These are phyloP conservation scores for Drosophila lacicola DNA, from an alignment of 2,888 invertebrate species.

Conservation along the genomic window DNA sequence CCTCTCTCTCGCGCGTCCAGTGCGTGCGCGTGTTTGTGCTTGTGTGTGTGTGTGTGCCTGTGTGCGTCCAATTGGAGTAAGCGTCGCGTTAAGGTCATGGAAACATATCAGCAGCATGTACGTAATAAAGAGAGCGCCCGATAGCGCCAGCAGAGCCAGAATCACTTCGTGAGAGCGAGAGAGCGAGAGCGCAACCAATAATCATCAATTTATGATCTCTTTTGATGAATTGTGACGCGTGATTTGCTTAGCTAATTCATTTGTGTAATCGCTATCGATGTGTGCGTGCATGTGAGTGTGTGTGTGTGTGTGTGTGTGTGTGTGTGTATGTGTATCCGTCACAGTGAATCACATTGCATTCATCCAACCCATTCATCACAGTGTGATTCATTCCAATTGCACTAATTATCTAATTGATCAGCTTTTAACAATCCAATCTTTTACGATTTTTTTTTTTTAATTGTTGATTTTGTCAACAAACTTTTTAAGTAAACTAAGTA, in stretches of 20 bases:
- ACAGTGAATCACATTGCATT: conserved; percentile 35
- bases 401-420: conserved; percentile 30
- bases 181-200: conserved; percentile 26
- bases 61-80: conserved; percentile 33
- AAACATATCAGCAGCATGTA: conserved; percentile 69
- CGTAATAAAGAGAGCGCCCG: conserved; percentile 36
- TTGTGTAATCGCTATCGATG: conserved; percentile 24
- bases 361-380: conserved; percentile 22
- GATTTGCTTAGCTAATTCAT: conserved; percentile 56
- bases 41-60: conserved; percentile 8
- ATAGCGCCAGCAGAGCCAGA: conserved; percentile 2
- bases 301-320: not conserved
- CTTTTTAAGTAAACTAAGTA: not conserved
- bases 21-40: conserved; percentile 19
- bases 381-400: conserved; percentile 22
- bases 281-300: not conserved
- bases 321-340: conserved; percentile 5
- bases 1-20: conserved; percentile 6
- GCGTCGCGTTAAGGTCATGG: conserved; percentile 74
- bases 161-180: conserved; percentile 1
- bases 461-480: not conserved
- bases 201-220: conserved; percentile 47
- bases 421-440: conserved; percentile 2
- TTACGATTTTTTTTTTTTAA: not conserved
- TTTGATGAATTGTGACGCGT: conserved; percentile 50